phyloP scores from a whole-genome alignment of 2,888 invertebrate genomes.

The Synanthedon vespiformis region DNA sequence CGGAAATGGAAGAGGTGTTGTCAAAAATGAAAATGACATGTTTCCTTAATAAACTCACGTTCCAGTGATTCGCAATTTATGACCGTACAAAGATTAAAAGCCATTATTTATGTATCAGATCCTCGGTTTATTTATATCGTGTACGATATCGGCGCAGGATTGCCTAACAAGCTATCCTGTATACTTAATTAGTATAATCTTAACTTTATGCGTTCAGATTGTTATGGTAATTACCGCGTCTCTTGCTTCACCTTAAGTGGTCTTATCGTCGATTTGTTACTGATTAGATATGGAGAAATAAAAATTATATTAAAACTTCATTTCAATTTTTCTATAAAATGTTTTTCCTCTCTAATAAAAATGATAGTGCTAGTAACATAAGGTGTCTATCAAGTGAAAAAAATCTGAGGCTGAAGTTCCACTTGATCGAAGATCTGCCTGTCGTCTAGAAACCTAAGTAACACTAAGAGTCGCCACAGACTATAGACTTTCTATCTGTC shows the following conservation, averaged over 20 bases:
- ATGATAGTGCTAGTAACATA: too few relatives aligned
- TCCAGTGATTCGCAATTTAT: neutral
- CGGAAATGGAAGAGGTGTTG: too few relatives aligned
- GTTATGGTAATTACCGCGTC: conserved; percentile 55
- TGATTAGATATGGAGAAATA: conserved; percentile 35
- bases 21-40: too few relatives aligned
- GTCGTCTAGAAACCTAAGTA: too few relatives aligned
- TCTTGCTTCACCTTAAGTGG: conserved; percentile 40
- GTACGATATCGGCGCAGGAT: conserved; percentile 25
- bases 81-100: neutral
- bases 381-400: too few relatives aligned
- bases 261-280: conserved; percentile 57
- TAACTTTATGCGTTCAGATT: conserved; percentile 63
- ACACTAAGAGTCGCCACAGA: too few relatives aligned
- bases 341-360: too few relatives aligned
- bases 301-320: conserved; percentile 21
- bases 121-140: conserved; percentile 31
- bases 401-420: too few relatives aligned
- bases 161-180: conserved; percentile 33
- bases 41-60: too few relatives aligned
- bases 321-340: conserved; percentile 9
- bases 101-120: conserved; percentile 25
- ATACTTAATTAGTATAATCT: conserved; percentile 63
- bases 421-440: too few relatives aligned
- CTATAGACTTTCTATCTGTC: too few relatives aligned